phyloP scores from a whole-genome alignment of 2,797 vertebrate species.

The Poeciliopsis infans region DNA sequence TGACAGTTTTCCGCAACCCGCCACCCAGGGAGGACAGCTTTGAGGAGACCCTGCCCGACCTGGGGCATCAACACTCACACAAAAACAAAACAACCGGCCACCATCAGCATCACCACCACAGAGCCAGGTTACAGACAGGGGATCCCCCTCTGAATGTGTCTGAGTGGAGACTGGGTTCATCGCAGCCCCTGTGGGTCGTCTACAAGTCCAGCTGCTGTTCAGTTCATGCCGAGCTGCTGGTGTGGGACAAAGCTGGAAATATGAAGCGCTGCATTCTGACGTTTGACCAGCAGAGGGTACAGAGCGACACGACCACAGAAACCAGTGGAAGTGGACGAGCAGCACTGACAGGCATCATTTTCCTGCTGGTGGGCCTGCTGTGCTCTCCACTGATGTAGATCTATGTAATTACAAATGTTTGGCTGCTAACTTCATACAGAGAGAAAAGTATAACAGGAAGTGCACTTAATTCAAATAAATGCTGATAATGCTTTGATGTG shows the following conservation, averaged over 20 bases:
- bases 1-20: conserved; percentile 63
- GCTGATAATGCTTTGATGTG: neutral
- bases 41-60: neutral
- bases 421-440: conserved; percentile 7
- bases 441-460: neutral
- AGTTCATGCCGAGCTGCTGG: conserved; percentile 71
- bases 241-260: conserved; percentile 79
- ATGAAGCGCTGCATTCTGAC: conserved; percentile 72
- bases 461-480: conserved; percentile 8
- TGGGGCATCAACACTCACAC: conserved; percentile 13
- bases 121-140: conserved; percentile 57
- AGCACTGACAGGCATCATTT: neutral
- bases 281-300: conserved; percentile 64
- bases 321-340: conserved; percentile 17
- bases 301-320: conserved; percentile 49
- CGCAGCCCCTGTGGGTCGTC: conserved; percentile 65
- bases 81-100: conserved; percentile 8
- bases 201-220: conserved; percentile 83
- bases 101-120: conserved; percentile 23
- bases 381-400: conserved; percentile 31
- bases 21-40: conserved; percentile 24
- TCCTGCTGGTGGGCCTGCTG: conserved; percentile 29
- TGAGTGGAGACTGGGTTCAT: conserved; percentile 51
- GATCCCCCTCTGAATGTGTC: conserved; percentile 71
- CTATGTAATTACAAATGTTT: conserved; percentile 7